Base-by-base conservation (phyloP, 1,140 invertebrate genomes). In the Brachionus plicatilis region DNA sequence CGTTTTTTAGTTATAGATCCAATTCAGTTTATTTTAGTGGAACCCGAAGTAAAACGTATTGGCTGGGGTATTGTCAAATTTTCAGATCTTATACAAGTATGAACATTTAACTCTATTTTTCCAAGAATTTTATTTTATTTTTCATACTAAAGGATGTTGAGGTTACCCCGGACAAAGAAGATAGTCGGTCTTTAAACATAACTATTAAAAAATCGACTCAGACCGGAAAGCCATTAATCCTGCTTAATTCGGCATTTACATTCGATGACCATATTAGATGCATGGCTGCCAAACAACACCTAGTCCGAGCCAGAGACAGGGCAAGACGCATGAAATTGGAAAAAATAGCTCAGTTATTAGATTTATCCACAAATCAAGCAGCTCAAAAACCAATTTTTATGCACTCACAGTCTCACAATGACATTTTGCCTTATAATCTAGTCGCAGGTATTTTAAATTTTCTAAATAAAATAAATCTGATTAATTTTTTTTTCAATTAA, bases 191-290 rank as follows among this genome's bases (percentile, higher is more conserved):
- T 86, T 91, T 99, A 7, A 95, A 98, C 86, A 92, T 99, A 20
- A 97, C 95, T 0, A 95, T 99, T 27, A 95, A 98, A 88, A 94
- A 94, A 86, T 94, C 94, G 17, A 87, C 87, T 9, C 86, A 86
- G 37, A n/a, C 45, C 8, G 80, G 85, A 8, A 87, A 88, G 70
- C 87, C 89, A 20, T 76, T 89, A 4, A 94, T 96, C 0, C 88
- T 97, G 7, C 90, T 98, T 7, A 93, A 94, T 17, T 94, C 96
- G 0, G 96, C 95, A 89, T 98, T 99, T 88, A 93, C 98, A 60
- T 99, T 99, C 88, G 97, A 99, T 88, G 97, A 99, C 91, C 96
- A 99, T 88, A 99, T 99, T 85, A 92, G 97, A 11, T 98, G 96
- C 88, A 96, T 97, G 95, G 95, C 95, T 43, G 95, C 92, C n/a